Conservation (phyloP, 1,140 invertebrate species). For the Drosophila subobscura region DNA sequence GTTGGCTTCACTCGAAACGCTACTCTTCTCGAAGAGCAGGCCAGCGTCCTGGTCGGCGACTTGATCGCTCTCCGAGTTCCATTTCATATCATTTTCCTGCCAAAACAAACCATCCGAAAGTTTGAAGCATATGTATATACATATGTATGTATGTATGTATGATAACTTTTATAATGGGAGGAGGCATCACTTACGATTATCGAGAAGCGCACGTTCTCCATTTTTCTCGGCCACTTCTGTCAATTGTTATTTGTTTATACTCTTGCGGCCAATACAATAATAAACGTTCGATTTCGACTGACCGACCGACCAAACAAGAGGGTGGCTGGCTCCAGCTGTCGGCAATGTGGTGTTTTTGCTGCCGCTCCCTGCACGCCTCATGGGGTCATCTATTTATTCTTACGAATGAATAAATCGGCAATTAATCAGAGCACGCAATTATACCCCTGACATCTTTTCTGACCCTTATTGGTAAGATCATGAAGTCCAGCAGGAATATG, state of each 20-base stretch:
- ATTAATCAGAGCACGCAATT: slow-evolving; percentile 24
- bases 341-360: slow-evolving; percentile 22
- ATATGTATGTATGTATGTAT: too few species aligned
- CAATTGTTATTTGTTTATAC: slow-evolving; percentile 53
- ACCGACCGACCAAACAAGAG: slow-evolving; percentile 18
- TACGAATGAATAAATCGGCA: slow-evolving; percentile 13
- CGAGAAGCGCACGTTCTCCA: slow-evolving; percentile 83
- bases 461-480: slow-evolving; percentile 29
- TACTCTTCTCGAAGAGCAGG: slow-evolving; percentile 75
- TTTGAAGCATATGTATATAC: not conserved
- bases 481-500: slow-evolving; percentile 4
- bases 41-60: slow-evolving; percentile 51
- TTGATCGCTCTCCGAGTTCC: slow-evolving; percentile 74
- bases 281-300: slow-evolving; percentile 37
- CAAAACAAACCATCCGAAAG: slow-evolving; percentile 45
- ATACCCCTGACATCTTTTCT: slow-evolving; percentile 24
- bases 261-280: slow-evolving; percentile 59
- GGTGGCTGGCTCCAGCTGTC: slow-evolving; percentile 44
- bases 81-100: slow-evolving; percentile 82
- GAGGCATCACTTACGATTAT: slow-evolving; percentile 74
- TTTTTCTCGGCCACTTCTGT: slow-evolving; percentile 49
- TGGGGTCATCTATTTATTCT: slow-evolving; percentile 27
- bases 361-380: not conserved
- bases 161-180: not conserved
- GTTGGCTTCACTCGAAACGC: slow-evolving; percentile 84